phyloP scores from a whole-genome alignment of 2,888 invertebrate genomes.

The Parapristionchus giblindavisi region DNA sequence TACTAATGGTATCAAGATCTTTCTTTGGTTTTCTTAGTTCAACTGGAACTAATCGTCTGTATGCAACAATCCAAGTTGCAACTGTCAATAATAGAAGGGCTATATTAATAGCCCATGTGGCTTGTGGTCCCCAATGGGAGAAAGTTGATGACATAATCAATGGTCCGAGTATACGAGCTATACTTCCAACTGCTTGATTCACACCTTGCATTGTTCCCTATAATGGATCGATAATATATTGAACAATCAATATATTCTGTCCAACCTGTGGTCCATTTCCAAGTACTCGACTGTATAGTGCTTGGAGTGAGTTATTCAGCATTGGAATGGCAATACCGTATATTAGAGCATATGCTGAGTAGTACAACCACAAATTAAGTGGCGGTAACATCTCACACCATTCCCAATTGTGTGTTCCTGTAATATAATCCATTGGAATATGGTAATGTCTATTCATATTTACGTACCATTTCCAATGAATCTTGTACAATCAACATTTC shows the following conservation, averaged over 20 bases:
- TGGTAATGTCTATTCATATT: neutral
- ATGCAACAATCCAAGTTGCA: constrained; percentile 44
- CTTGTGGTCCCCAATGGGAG: constrained; percentile 48
- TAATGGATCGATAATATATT: neutral
- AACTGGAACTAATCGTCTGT: constrained; percentile 32
- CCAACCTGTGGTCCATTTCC: constrained; percentile 43
- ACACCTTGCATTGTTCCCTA: constrained; percentile 54
- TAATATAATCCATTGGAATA: neutral
- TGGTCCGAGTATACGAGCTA: constrained; percentile 54
- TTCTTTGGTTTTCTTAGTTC: constrained; percentile 20
- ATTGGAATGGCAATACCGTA: constrained; percentile 50
- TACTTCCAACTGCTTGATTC: constrained; percentile 53
- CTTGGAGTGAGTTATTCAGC: constrained; percentile 56
- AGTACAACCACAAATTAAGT: constrained; percentile 48
- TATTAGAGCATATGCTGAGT: constrained; percentile 47
- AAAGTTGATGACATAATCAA: constrained; percentile 49
- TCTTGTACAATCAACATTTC: constrained; percentile 43
- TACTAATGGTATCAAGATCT: too few species aligned
- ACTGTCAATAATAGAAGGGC: constrained; percentile 44
- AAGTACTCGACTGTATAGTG: constrained; percentile 50
- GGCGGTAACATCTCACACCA: constrained; percentile 49
- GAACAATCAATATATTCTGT: neutral
- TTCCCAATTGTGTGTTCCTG: constrained; percentile 40
- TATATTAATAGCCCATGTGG: constrained; percentile 52
- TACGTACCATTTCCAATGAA: constrained; percentile 39